phyloP scores from a whole-genome alignment of 2,797 vertebrate genomes.

The Esox lucius region DNA sequence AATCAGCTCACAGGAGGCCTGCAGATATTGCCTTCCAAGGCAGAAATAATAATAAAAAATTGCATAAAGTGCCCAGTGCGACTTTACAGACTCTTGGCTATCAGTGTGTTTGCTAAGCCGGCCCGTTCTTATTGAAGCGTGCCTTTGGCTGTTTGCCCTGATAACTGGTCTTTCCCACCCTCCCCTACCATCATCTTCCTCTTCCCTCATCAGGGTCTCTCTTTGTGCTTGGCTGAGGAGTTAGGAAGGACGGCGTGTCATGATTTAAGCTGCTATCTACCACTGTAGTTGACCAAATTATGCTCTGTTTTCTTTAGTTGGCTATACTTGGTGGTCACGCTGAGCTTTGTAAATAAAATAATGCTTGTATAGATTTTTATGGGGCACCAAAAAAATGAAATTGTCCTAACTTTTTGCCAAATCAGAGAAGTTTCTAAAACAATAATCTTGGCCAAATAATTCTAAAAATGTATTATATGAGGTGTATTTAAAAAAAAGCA shows the following conservation, averaged over 20 bases:
- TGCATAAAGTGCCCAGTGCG: slow-evolving; percentile 54
- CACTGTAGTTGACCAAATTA: not conserved
- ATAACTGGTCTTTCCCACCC: slow-evolving; percentile 51
- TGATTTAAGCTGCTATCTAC: not conserved
- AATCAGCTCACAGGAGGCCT: slow-evolving; percentile 57
- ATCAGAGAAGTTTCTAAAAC: too few species aligned
- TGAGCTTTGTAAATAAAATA: not conserved
- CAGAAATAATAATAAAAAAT: slow-evolving; percentile 49
- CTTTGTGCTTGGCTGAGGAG: not conserved
- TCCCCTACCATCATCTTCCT: slow-evolving; percentile 3
- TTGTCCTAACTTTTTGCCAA: too few species aligned
- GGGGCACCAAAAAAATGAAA: too few species aligned
- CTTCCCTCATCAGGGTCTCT: slow-evolving; percentile 26
- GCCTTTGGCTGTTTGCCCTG: slow-evolving; percentile 52
- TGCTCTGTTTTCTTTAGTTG: not conserved
- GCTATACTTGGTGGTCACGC: not conserved
- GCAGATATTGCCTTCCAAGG: slow-evolving; percentile 51
- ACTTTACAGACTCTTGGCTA: slow-evolving; percentile 49
- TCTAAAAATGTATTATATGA: too few species aligned
- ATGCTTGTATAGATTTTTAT: not conserved
- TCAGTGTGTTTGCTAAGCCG: slow-evolving; percentile 42
- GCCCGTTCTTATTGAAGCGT: slow-evolving; percentile 45
- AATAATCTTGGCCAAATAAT: too few species aligned
- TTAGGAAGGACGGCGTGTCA: not conserved
- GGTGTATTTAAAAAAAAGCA: too few species aligned